A percentile compares a stretch with the other conserved stretches of the same genome.
phyloP scores from a whole-genome alignment of 2,113 vertebrate genomes.

The Falco punctatus region DNA sequence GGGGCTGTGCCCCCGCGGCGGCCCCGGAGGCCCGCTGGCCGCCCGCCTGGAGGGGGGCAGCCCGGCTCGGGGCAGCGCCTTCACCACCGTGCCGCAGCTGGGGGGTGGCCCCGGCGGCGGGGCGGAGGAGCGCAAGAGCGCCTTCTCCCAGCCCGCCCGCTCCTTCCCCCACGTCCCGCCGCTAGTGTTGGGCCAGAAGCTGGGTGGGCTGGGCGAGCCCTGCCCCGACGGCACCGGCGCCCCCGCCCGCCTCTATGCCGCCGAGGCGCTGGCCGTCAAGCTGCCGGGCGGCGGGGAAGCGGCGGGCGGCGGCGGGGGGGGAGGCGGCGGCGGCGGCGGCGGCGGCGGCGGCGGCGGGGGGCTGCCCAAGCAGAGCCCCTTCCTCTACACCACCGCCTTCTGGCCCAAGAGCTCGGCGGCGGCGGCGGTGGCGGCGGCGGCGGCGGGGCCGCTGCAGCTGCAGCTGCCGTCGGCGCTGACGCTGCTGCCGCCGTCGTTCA shows the following conservation, averaged over 20 bases:
- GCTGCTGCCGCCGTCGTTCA: conserved; percentile 94
- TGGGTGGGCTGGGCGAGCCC: conserved; percentile 67
- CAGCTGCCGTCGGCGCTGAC: conserved; percentile 94
- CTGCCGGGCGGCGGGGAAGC: conserved; percentile 80
- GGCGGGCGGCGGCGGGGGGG: conserved; percentile 70
- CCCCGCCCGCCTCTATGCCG: conserved; percentile 85
- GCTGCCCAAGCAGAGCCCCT: conserved; percentile 91
- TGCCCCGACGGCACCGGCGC: conserved; percentile 84
- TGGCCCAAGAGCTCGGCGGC: conserved; percentile 90
- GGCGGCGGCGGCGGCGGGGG: conserved; percentile 66
- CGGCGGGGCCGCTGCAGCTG: conserved; percentile 86
- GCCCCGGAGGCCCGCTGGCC: conserved; percentile 35
- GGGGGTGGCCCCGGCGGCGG: background rate
- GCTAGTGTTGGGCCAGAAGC: conserved; percentile 88
- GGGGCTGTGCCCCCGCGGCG: conserved; percentile 17
- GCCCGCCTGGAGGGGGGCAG: conserved; percentile 60
- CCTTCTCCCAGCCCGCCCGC: conserved; percentile 91
- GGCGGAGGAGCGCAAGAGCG: conserved; percentile 86
- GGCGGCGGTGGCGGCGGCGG: conserved; percentile 70
- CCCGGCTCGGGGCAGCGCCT: conserved; percentile 80
- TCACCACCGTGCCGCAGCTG: conserved; percentile 86
- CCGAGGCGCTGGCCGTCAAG: conserved; percentile 88
- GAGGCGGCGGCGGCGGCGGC: conserved; percentile 50
- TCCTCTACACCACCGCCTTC: conserved; percentile 91
- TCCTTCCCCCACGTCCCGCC: conserved; percentile 86